Base-by-base conservation (phyloP, 2,888 invertebrate species). In the Aphidius colemani region DNA sequence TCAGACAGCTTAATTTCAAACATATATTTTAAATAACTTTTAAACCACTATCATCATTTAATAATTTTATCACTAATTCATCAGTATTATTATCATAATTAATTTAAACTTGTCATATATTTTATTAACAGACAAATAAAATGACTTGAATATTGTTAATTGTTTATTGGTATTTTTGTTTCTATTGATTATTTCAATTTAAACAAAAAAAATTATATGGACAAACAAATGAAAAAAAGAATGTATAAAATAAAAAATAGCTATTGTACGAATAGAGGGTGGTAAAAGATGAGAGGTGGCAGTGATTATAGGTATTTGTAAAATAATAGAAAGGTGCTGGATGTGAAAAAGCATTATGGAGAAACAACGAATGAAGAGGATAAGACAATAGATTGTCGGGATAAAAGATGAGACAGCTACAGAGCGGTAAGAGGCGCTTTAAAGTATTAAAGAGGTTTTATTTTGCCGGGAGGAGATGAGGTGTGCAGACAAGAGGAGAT, bases 231-330 rank as follows among this genome's bases (percentile, higher is more conserved):
- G 41, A 7, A 18, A 48, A 39, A 40, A 53, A 43, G 46, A 53
- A 53, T 46, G 49, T 49, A 56, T 13, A 18, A 2, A 18, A 53
- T 30, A 51, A 18, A 41, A 53, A 48, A 9, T 45, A 55, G 55
- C 44, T 59, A 44, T 53, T 50, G 46, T 18, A 57, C 45, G 41
- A 76, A 78, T 77, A 73, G 70, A 70, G 75, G 66, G 2, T 18
- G 13, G 63, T 50, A 11, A 46, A 30, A 56, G 43, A 61, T 39
- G 50, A 57, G 6, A 10, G 73, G 50, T 68, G 73, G 75, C 74
- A 76, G 75, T 75, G 75, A 77, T 78, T 76, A 75, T 70, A 76
- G 75, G 75, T 30, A 30, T 30, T 30, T 30, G 30, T 30, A 30
- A 30, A 56, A 63, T 56, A 64, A 49, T 44, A 53, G 57, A 63